Evolutionary conservation across 2,113 vertebrate species (phyloP).

Genomic region (Indri indri): DNA sequence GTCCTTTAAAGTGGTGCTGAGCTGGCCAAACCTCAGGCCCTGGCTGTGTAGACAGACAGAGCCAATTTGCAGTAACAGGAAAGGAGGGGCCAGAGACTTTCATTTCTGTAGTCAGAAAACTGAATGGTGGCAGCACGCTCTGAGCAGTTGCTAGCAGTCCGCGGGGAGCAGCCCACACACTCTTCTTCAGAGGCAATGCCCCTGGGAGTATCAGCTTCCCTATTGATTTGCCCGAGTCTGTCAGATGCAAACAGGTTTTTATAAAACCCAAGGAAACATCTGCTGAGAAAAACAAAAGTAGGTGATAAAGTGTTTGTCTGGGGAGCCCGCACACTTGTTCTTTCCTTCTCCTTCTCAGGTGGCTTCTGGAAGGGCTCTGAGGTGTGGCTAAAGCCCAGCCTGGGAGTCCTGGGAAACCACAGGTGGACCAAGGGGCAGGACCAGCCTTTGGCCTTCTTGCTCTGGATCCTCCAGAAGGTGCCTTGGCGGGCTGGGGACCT

Average conservation of each 20-base stretch:
- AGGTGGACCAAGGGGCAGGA: background rate
- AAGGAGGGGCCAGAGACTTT: background rate
- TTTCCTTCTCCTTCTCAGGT: background rate
- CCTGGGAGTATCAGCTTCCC: background rate
- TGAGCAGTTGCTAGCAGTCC: background rate
- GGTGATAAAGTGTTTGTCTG: background rate
- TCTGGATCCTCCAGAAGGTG: background rate
- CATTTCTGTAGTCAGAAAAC: background rate
- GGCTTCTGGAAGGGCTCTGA: background rate
- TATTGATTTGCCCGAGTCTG: background rate
- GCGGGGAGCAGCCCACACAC: background rate
- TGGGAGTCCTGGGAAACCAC: background rate
- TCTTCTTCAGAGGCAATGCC: background rate
- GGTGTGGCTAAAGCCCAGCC: background rate
- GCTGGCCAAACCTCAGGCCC: background rate
- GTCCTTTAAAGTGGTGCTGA: background rate
- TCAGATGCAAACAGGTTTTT: background rate
- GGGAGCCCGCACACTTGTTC: background rate
- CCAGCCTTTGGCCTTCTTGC: background rate
- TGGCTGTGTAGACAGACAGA: background rate
- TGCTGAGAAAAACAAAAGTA: background rate
- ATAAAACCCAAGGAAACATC: conserved; percentile 1
- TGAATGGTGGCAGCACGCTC: rapidly evolving
- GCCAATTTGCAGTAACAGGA: background rate
- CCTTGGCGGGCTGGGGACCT: background rate